A percentile compares a stretch with the other conserved stretches of the same genome.
phyloP scores from a whole-genome alignment of 2,113 vertebrate species.

The Hemiprocne comata region DNA sequence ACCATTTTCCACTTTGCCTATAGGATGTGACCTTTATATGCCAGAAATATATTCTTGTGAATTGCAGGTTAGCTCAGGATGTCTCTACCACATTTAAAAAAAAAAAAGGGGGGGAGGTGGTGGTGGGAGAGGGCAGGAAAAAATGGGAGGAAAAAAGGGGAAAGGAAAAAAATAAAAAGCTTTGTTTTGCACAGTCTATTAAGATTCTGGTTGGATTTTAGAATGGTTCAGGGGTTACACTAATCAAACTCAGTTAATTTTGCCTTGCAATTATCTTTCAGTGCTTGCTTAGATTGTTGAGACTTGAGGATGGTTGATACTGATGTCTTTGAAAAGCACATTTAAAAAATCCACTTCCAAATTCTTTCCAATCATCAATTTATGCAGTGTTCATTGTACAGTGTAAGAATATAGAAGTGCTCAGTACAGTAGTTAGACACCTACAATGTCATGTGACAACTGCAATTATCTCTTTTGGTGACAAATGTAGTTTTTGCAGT shows the following conservation, averaged over 20 bases:
- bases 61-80: not conserved
- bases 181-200: not conserved
- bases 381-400: conserved; percentile 7
- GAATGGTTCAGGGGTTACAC: conserved; percentile 34
- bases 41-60: not conserved
- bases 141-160: too few species aligned
- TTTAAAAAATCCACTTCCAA: conserved; percentile 50
- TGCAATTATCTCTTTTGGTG: conserved; percentile 78
- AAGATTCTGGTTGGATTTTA: conserved; percentile 13
- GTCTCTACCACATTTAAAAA: not conserved
- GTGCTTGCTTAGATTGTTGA: conserved; percentile 53
- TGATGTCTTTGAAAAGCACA: conserved; percentile 42
- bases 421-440: conserved; percentile 60
- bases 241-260: conserved; percentile 65
- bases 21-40: conserved; percentile 10
- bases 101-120: too few species aligned
- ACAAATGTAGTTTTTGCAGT: conserved; percentile 76
- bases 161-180: not conserved
- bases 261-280: conserved; percentile 44
- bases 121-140: too few species aligned
- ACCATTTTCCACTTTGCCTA: conserved; percentile 39
- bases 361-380: conserved; percentile 39
- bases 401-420: conserved; percentile 23
- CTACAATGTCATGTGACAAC: conserved; percentile 73
- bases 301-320: conserved; percentile 30